phyloP scores from a whole-genome alignment of 2,113 vertebrate species.

The Hyaena hyaena region DNA sequence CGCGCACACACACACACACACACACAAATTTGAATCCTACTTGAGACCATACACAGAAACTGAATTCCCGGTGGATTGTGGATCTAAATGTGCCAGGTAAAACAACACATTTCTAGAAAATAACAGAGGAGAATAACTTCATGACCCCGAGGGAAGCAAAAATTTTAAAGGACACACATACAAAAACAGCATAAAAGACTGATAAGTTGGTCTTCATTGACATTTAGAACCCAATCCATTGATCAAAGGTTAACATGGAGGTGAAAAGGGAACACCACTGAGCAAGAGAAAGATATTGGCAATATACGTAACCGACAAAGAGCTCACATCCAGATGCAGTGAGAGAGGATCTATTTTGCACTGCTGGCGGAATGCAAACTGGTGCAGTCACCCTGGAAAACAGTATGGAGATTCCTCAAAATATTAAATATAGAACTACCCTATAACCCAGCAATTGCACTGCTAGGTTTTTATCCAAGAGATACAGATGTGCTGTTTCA shows the following conservation, averaged over 20 bases:
- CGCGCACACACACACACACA: not conserved
- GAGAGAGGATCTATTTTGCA: no score
- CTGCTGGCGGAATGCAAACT: no score
- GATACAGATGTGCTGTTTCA: no score
- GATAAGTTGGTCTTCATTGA: not conserved
- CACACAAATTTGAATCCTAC: not conserved
- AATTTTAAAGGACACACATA: not conserved
- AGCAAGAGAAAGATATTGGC: not conserved
- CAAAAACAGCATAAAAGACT: not conserved
- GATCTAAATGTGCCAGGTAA: not conserved
- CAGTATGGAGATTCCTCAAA: no score
- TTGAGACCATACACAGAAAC: not conserved
- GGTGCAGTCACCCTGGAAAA: no score
- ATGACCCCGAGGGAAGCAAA: not conserved
- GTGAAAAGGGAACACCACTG: not conserved
- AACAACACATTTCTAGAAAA: not conserved
- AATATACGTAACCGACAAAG: not conserved
- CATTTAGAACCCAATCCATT: not conserved
- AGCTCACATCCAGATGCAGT: not conserved
- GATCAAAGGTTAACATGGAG: not conserved
- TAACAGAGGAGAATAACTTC: not conserved
- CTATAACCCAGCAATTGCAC: no score
- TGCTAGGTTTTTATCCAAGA: no score
- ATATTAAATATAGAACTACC: no score
- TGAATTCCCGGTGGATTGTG: not conserved